Base-by-base conservation (phyloP, 2,888 invertebrate species). In the Galerucella nymphaeae region DNA sequence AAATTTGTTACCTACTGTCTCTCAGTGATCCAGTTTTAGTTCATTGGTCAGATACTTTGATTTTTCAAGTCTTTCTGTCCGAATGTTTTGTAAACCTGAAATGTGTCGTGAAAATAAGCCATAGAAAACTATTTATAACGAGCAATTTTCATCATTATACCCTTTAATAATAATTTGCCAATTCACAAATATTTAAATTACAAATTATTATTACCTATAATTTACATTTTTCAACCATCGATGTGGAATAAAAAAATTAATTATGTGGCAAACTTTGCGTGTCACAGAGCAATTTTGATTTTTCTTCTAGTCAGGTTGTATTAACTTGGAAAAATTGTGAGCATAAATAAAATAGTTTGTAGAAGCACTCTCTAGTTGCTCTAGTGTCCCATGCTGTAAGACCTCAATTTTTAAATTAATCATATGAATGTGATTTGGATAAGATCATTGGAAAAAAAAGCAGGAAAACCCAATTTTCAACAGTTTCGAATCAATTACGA, bases 151-250 rank as follows among this genome's bases (percentile, higher is more conserved):
- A 11, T 16, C 9, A 53, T 9, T 16, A 53, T 16, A 53, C 16
- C 1, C 9, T n/a, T 53, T 9, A 53, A 53, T 16, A 58, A 58
- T 58, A 23, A 58, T 62, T 62, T 42, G 2, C 61, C 11, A 8
- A 20, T 58, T 42, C 16, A 62, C 41, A 62, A 42, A 11, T 62
- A 62, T 62, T 62, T 42, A 42, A 62, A 62, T 16, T 62, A 16
- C 61, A 62, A 41, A 62, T 62, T 38, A 41, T 16, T 10, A 11
- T 62, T 23, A 62, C 61, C 61, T 62, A 62, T 62, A 41, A 62
- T 62, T 62, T 62, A 62, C 61, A 62, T 62, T 16, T 62, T 62
- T 42, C 18, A 62, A 41, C 61, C 42, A 5, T 16, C 16, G 10
- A 42, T 2, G 16, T 42, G 16, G 5, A 62, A 62, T 42, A 5